phyloP scores from a whole-genome alignment of 2,888 invertebrate species.

The Marasmarcha lunaedactyla region DNA sequence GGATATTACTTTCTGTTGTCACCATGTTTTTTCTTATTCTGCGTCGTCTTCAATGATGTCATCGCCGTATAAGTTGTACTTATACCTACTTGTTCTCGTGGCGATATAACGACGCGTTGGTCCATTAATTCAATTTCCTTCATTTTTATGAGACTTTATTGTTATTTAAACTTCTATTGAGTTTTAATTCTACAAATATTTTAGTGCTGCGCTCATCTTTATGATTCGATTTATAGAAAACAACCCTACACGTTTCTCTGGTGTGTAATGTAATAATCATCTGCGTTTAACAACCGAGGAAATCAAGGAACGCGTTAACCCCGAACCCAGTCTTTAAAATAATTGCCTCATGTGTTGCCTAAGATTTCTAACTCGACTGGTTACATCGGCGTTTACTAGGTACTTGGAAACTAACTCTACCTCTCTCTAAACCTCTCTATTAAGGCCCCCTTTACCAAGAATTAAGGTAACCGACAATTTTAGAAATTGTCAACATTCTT shows the following conservation, averaged over 20 bases:
- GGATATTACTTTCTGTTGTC: constrained; percentile 10
- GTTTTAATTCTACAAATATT: not conserved
- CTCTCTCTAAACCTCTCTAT: not conserved
- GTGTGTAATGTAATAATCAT: not conserved
- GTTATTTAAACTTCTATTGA: not conserved
- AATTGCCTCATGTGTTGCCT: not conserved
- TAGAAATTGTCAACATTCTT: no score
- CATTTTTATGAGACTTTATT: not conserved
- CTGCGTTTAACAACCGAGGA: not conserved
- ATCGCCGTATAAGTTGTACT: constrained; percentile 23
- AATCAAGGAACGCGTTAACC: not conserved
- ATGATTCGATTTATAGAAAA: no score
- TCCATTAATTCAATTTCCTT: constrained; percentile 12
- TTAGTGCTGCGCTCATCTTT: not conserved
- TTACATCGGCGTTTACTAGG: not conserved
- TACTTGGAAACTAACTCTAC: not conserved
- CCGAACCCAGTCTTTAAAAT: not conserved
- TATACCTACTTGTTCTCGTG: not conserved
- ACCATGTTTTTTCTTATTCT: constrained; percentile 35
- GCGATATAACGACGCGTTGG: constrained; percentile 16
- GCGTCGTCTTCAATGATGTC: constrained; percentile 42
- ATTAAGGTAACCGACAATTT: not conserved
- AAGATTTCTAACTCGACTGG: constrained; percentile 1
- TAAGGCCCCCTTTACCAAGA: not conserved
- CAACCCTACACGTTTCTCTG: not conserved